phyloP scores from a whole-genome alignment of 2,113 vertebrate species.

The Oriolus oriolus region DNA sequence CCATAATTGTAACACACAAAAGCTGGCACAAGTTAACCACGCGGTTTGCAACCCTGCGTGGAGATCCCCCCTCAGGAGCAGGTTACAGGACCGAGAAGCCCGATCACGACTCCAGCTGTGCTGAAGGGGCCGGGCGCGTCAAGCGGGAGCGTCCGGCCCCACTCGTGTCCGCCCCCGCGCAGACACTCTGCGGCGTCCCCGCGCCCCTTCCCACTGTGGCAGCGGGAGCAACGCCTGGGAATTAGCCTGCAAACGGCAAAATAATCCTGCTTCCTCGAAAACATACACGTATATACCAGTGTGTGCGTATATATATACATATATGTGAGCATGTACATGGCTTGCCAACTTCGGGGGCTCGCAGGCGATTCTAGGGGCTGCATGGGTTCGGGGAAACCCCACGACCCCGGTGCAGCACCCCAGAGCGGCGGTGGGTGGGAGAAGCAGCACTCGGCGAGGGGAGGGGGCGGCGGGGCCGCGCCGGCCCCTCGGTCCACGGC shows the following conservation, averaged over 20 bases:
- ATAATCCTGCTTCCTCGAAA: background rate
- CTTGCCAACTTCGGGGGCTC: background rate
- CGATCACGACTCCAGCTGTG: background rate
- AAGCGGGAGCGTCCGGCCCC: background rate
- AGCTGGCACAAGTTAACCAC: rapidly evolving
- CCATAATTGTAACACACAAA: background rate
- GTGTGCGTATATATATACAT: no score
- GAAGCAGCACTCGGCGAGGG: background rate
- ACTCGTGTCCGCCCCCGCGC: background rate
- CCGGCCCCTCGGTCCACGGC: background rate
- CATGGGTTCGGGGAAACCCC: background rate
- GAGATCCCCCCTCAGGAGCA: rapidly evolving
- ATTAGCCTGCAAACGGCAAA: background rate
- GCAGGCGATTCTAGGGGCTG: background rate
- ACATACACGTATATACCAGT: rapidly evolving
- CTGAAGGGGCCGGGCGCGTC: background rate
- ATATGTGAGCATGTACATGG: rapidly evolving
- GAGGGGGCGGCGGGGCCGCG: background rate
- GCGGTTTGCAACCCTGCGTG: rapidly evolving
- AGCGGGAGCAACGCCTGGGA: background rate
- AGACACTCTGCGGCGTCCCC: background rate
- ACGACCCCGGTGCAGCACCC: background rate
- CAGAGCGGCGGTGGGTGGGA: background rate
- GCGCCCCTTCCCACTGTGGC: background rate
- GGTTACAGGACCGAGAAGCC: background rate